Base-by-base conservation (phyloP, 2,888 invertebrate species). In the Limnephilus marmoratus region DNA sequence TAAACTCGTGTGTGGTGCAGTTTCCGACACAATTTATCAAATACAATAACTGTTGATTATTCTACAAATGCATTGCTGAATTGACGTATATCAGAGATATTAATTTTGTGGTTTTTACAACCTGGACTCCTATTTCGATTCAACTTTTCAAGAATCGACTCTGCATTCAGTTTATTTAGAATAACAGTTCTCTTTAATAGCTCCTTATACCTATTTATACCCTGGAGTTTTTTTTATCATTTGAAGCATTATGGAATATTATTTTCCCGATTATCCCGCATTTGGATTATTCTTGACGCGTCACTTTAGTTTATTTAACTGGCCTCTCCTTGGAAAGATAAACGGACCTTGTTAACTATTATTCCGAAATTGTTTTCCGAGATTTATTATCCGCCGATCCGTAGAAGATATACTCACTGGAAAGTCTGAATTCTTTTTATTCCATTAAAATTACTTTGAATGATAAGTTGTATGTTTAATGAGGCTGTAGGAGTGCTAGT, bases 401-500 rank as follows among this genome's bases (percentile, higher is more conserved):
- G 15, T 83, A 34, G 37, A 83, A 31, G 37, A 37, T 83, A 24
- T 37, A 24, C 31, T 24, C 37, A 24, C 31, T 83, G 37, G 83
- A 83, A 83, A 83, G 83, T 83, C 83, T 83, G 83, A 83, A 83
- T 37, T 37, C 37, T 83, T 68, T 68, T n/a, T 83, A 83, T 83
- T 83, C 83, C 83, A 83, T 83, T 83, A 34, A 24, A 83, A 82
- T 82, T 31, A 49, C 68, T 68, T 68, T 68, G 24, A 68, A 68
- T 9, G 68, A 68, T 24, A 24, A n/a, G 68, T 68, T 68, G 24
- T 68, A n/a, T 68, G 68, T 68, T 68, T 68, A 68, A 68, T n/a
- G 7, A 68, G 24, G 68, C 24, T 68, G 68, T 24, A n/a, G 68
- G 24, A 68, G 18, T 68, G n/a, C 24, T 24, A 68, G 24, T n/a